Evolutionary conservation across 2,797 vertebrate species (phyloP).

Genomic region (Esox masquinongy): DNA sequence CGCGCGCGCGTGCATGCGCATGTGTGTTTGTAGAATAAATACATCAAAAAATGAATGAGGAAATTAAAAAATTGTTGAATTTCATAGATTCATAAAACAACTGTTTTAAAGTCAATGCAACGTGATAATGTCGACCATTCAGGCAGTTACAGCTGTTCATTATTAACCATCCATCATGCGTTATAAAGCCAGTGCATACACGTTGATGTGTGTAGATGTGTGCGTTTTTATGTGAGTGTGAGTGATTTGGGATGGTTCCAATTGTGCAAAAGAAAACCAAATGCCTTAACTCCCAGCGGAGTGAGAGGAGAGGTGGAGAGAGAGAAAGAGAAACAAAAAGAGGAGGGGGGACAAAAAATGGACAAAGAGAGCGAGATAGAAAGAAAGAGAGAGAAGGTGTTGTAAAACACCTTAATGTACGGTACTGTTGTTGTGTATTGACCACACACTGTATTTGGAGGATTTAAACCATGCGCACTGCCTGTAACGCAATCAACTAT

Average conservation of each 20-base stretch:
- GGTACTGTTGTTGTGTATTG: neutral
- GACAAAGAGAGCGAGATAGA: neutral
- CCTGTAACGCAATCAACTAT: neutral
- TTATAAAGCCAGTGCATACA: conserved; percentile 26
- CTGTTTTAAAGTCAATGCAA: neutral
- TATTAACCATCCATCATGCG: conserved; percentile 54
- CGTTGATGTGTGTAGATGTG: neutral
- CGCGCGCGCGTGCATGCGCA: conserved; percentile 11
- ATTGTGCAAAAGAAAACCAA: conserved; percentile 59
- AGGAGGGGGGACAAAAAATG: neutral
- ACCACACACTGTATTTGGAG: neutral
- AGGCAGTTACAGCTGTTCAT: conserved; percentile 42
- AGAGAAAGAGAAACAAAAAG: conserved; percentile 5
- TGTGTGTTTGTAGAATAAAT: conserved; percentile 52
- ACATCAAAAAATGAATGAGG: conserved; percentile 23
- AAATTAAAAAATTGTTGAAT: neutral
- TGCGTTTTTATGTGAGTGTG: conserved; percentile 37
- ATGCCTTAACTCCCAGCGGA: conserved; percentile 64
- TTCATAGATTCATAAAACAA: neutral
- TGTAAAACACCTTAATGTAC: neutral
- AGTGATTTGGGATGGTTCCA: conserved; percentile 59
- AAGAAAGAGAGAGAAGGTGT: neutral
- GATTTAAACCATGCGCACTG: conserved; percentile 8
- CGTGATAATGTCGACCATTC: neutral
- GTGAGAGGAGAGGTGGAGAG: conserved; percentile 39